Base-by-base conservation (phyloP, 1,140 invertebrate species). In the Plectrocnemia conspersa region DNA sequence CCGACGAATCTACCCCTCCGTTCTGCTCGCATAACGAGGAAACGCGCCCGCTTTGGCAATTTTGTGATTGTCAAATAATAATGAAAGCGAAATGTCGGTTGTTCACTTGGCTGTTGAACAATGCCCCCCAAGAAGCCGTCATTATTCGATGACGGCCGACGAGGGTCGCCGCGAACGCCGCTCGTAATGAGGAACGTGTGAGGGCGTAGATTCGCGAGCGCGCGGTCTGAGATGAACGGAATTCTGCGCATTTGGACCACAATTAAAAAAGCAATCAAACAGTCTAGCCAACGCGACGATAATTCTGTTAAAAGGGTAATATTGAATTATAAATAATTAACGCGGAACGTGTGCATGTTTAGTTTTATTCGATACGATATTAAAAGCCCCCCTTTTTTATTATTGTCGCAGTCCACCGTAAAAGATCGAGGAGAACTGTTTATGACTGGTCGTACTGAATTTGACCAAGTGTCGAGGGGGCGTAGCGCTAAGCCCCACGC, bases 61-160 rank as follows among this genome's bases (percentile, higher is more conserved):
- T 52, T 52, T 44, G 41, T 33, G 44, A 52, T 52, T 52, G 50
- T 52, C 50, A 52, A 52, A 52, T 52, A 52, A 55, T 55, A 55
- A 42, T 42, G 24, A 55, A 55, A 55, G 48, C 41, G 53, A 41
- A 55, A 55, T 55, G 53, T 54, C 47, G 52, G 52, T 44, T 35
- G 52, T 55, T 55, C 53, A 55, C 48, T 55, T 55, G 25, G 48
- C n/a, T 36, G n/a, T 32, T 13, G 53, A 55, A 55, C 53, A 55
- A 55, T 55, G 45, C 16, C 21, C n/a, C 24, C 44, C 13, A 24
- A 38, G 46, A 16, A 50, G 21, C 46, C 44, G 45, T 47, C 45
- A 33, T 47, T 47, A 47, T 47, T 47, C 22, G 45, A 23, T 25
- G 38, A 41, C 38, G 38, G 25, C 23, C 21, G 41, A 44, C 41